phyloP scores from a whole-genome alignment of 2,797 vertebrate genomes.

The Brachyrhaphis roseni region DNA sequence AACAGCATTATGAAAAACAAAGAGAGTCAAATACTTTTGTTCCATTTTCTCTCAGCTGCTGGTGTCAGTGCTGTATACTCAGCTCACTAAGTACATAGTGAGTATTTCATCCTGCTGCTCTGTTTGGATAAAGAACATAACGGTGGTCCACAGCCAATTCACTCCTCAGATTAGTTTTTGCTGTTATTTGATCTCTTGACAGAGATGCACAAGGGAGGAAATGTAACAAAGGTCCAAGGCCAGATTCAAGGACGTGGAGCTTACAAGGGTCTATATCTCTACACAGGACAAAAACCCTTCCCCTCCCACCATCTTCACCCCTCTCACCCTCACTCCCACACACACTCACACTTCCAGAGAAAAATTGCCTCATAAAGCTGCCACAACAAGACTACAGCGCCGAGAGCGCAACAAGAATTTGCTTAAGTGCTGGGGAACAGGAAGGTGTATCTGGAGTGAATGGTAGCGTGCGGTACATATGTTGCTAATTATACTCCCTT shows the following conservation, averaged over 20 bases:
- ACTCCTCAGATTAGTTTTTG: constrained; percentile 39
- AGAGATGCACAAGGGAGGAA: constrained; percentile 38
- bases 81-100: not conserved
- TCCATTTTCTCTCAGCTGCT: not conserved
- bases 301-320: constrained; percentile 19
- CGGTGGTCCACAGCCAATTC: constrained; percentile 3
- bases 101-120: not conserved
- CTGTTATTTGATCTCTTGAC: constrained; percentile 52
- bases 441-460: constrained; percentile 1
- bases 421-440: not conserved
- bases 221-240: constrained; percentile 54
- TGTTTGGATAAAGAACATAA: constrained; percentile 24
- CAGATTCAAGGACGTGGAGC: constrained; percentile 62
- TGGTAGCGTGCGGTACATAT: constrained; percentile 14
- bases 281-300: constrained; percentile 31
- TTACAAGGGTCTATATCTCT: constrained; percentile 50
- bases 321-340: constrained; percentile 22
- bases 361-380: constrained; percentile 67
- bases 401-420: constrained; percentile 33
- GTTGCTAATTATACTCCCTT: constrained; percentile 50
- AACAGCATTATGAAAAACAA: not conserved
- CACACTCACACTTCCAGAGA: constrained; percentile 38
- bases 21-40: not conserved
- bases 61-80: not conserved
- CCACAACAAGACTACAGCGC: constrained; percentile 46